These are phyloP conservation scores for Wiebesia pumilae DNA, from an alignment of 1,140 invertebrate genomes.

Conservation along the genomic window DNA sequence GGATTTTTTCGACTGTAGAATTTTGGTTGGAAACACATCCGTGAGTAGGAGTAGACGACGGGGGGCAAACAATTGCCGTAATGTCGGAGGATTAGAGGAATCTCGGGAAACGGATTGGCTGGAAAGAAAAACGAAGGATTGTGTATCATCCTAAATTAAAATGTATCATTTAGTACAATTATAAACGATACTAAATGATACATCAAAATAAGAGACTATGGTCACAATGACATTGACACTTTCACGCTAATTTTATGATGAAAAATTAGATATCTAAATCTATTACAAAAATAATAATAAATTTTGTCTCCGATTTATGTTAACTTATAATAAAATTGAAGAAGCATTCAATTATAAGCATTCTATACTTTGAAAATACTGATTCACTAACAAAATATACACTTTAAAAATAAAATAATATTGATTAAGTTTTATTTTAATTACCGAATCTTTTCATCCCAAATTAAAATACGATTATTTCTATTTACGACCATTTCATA, in stretches of 20 bases:
- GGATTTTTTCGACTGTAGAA: background rate
- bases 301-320: background rate
- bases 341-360: background rate
- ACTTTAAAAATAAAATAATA: too few relatives aligned
- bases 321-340: background rate
- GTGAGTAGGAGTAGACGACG: constrained; percentile 30
- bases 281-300: background rate
- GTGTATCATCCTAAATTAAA: background rate
- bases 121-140: constrained; percentile 4
- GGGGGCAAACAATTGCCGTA: constrained; percentile 28
- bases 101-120: constrained; percentile 18
- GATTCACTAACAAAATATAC: too few relatives aligned
- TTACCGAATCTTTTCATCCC: too few relatives aligned
- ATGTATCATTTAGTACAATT: background rate
- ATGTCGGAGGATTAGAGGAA: constrained; percentile 16
- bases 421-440: too few relatives aligned
- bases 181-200: too few relatives aligned
- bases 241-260: too few relatives aligned
- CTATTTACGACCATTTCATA: background rate
- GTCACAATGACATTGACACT: background rate
- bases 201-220: background rate
- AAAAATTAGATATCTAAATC: too few relatives aligned
- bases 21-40: constrained; percentile 40
- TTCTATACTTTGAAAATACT: background rate
- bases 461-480: background rate